These are phyloP conservation scores for Elanus axillaris DNA, from an alignment of 2,113 vertebrate species.

Conservation along the genomic window DNA sequence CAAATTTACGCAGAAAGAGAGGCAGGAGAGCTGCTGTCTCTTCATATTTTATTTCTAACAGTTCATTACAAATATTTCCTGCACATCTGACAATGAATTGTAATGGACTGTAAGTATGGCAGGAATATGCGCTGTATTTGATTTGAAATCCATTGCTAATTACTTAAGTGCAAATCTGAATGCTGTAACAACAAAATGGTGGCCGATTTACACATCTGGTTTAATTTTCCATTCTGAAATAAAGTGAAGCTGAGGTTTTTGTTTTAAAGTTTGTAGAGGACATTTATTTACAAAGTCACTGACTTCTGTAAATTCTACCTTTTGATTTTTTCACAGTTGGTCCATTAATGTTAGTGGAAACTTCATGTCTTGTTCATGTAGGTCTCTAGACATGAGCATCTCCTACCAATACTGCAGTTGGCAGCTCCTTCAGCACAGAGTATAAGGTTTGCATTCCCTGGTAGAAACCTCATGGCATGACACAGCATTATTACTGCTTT, in stretches of 20 bases:
- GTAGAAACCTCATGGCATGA: accelerated
- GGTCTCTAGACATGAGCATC: background rate
- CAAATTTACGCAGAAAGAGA: background rate
- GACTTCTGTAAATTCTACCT: background rate
- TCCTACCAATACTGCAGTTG: background rate
- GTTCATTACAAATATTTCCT: background rate
- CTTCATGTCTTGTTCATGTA: background rate
- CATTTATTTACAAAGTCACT: background rate
- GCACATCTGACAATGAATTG: background rate
- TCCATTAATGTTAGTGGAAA: background rate
- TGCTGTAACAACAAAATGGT: background rate
- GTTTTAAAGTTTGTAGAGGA: background rate
- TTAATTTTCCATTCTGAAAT: background rate
- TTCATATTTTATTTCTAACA: background rate
- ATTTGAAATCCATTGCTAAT: background rate
- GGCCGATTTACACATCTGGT: background rate
- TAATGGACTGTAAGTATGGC: background rate
- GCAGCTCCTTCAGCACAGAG: background rate
- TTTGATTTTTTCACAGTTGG: background rate
- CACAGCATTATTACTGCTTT: background rate
- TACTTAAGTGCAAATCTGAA: background rate
- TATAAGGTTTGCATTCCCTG: background rate
- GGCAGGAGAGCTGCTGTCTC: background rate
- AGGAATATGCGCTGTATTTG: background rate
- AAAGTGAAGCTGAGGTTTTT: background rate